Conservation (phyloP, 2,113 vertebrate genomes). For the Hippocampus comes region DNA sequence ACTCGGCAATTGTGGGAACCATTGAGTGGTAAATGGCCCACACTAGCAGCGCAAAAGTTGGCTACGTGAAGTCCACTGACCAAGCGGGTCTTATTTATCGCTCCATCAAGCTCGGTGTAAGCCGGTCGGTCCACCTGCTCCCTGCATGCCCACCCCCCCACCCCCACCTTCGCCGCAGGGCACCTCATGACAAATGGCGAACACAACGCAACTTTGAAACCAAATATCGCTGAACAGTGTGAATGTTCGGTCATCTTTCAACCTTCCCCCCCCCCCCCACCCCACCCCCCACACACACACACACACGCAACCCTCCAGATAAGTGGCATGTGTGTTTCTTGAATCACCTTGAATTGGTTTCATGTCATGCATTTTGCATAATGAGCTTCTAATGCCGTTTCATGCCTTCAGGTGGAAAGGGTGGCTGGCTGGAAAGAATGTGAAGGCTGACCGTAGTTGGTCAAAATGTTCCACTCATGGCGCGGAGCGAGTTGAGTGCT, state of each 20-base stretch:
- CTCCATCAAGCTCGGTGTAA: neutral
- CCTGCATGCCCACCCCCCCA: neutral
- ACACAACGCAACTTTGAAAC: slow-evolving; percentile 41
- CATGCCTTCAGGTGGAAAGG: slow-evolving; percentile 10
- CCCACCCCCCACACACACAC: neutral
- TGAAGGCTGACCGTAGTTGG: neutral
- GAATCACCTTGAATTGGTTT: slow-evolving; percentile 42
- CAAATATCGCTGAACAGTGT: slow-evolving; percentile 16
- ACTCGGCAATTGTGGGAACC: neutral
- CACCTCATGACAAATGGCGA: slow-evolving; percentile 11
- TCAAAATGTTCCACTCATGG: slow-evolving; percentile 23
- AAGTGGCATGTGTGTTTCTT: slow-evolving; percentile 23
- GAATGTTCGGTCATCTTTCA: slow-evolving; percentile 18
- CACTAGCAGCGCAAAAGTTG: neutral
- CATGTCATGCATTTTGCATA: slow-evolving; percentile 41
- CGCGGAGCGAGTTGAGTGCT: slow-evolving; percentile 4
- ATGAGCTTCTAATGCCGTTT: slow-evolving; percentile 29
- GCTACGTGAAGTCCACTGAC: neutral
- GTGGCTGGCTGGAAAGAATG: neutral
- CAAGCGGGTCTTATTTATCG: neutral
- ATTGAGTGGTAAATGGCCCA: neutral
- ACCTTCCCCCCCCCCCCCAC: no score
- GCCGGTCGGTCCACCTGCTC: neutral
- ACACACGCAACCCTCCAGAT: slow-evolving; percentile 16
- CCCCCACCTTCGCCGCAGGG: neutral